Conservation (phyloP, 2,113 vertebrate genomes). For the Phocoena phocoena region DNA sequence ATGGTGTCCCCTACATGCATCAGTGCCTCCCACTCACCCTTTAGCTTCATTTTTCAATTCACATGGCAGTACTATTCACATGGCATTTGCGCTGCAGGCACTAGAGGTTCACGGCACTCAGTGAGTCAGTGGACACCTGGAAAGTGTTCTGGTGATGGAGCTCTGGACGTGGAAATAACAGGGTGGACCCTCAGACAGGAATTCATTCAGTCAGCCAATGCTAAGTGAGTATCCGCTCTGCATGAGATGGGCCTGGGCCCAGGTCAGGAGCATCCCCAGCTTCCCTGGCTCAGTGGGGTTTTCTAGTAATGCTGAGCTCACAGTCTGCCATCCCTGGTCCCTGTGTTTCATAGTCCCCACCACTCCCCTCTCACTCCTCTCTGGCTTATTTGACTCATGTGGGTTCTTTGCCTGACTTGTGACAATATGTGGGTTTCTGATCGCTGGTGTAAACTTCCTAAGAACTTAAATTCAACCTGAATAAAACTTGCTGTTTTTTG, state of each 20-base stretch:
- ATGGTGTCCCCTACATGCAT: background rate
- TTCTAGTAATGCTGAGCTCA: background rate
- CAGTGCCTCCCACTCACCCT: background rate
- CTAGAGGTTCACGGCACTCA: background rate
- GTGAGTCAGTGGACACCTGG: background rate
- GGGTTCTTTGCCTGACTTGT: background rate
- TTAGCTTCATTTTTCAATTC: background rate
- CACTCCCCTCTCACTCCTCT: background rate
- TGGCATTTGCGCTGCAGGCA: background rate
- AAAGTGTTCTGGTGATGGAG: background rate
- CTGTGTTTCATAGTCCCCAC: background rate
- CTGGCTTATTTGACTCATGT: background rate
- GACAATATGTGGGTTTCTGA: background rate
- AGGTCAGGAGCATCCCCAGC: fast-evolving
- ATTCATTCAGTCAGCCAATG: background rate
- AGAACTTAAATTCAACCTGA: background rate
- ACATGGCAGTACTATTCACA: background rate
- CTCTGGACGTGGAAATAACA: background rate
- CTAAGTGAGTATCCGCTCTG: background rate
- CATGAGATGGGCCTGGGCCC: fast-evolving
- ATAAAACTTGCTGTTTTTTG: background rate
- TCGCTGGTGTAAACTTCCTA: background rate
- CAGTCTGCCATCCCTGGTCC: too few relatives aligned
- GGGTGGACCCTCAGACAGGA: background rate
- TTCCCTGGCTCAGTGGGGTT: background rate